Base-by-base conservation (phyloP, 2,888 invertebrate genomes). In the Sarcophaga caerulescens region DNA sequence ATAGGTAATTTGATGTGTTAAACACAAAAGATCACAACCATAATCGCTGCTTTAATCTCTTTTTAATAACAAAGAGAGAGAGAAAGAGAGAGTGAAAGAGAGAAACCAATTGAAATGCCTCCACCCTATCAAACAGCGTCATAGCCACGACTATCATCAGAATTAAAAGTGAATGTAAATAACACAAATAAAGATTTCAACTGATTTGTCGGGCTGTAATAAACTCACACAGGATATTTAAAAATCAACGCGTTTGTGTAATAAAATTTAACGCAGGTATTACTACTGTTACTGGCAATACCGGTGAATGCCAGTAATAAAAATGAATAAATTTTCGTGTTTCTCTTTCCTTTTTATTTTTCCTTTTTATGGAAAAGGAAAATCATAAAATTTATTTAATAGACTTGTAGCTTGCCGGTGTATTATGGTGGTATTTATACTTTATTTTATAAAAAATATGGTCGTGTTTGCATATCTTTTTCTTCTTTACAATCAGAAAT, bases 1-100 rank as follows among this genome's bases (percentile, higher is more conserved):
- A 86, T 52, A 63, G 3, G 81, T 81, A 84, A 86, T 84, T 79
- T 78, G 11, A 70, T 86, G 86, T 86, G 86, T 78, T 75, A 66
- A 57, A 78, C 83, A 81, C n/a, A 4, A 69, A 60, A 59, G 68
- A 83, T 76, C 63, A 70, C 23, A 59, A 65, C 57, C 5, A 14
- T 47, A 80, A 75, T 74, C 73, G 71, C 47, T 47, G 35, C 57
- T 68, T 75, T 68, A 85, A 81, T 77, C 81, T 65, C 45, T 59
- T 81, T 81, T 76, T 70, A 81, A 81, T 75, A 69, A 75, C 60
- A 66, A 19, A 71, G 52, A 63, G 10, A 35, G 35, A 35, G 35
- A 35, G 35, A 0, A 5, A 25, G 35, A 35, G 35, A 2, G 35
- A 65, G 21, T 6, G 17, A n/a, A 66, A 35, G 19, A 6, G 6